Evolutionary conservation across 1,140 invertebrate species (phyloP), one percentile per base, ranked within the genome.

Genomic region (Stegodyphus mimosarum): DNA sequence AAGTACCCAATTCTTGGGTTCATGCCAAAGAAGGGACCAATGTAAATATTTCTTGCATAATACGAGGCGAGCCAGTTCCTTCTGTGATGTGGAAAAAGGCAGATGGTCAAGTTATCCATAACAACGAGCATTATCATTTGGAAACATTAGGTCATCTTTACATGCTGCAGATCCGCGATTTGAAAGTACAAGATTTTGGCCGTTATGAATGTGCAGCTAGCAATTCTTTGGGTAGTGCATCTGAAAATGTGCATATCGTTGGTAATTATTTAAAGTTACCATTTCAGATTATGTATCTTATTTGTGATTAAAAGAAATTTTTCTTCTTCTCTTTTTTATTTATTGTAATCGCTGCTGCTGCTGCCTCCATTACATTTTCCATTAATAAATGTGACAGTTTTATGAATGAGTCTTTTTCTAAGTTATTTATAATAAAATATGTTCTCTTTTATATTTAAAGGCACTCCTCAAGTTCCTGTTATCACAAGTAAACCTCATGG

Each of bases 191-290:
- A 69, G 95, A 97, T 90, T 96, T 95, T 90, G 95, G 95, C 11
- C 95, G 93, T 70, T 97, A 97, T 91, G 96, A 96, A 91, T 97
- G 96, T 90, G 94, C 96, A 5, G 96, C 95, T 67, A 97, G 97
- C 91, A 97, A 97, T 92, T 95, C 96, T 52, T 92, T 96, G 80
- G 77, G 75, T n/a, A 77, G 74, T 55, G 52, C 53, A 17, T 33
- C 74, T 7, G 74, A 78, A 18, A 86, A 72, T 72, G 55, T 78
- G 13, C 83, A 86, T 15, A 64, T 86, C 48, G 72, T 77, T 52
- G 83, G 83, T 86, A 66, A 60, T 60, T 60, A 60, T 5, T 60
- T 60, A 2, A 60, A 9, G 33, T 33, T 33, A 33, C 3, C 33
- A 33, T 33, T 33, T 33, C 33, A 33, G 33, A 33, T 3, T 33